A percentile compares a stretch with the other conserved stretches of the same genome.
phyloP scores from a whole-genome alignment of 37 sponge, comb jelly and placozoan species.

The Ianthella basta region DNA sequence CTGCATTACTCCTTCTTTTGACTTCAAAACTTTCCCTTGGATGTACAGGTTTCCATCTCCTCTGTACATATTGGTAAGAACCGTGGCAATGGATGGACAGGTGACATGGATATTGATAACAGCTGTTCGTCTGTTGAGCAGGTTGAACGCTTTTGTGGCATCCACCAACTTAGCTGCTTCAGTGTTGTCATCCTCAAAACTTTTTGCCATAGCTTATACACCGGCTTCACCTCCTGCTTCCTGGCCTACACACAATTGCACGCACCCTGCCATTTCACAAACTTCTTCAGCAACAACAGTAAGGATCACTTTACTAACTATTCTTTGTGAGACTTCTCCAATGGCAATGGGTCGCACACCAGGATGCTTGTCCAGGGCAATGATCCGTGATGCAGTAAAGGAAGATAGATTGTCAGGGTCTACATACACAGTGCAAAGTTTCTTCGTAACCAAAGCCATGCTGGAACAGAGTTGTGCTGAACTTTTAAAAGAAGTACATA shows the following conservation, averaged over 20 bases:
- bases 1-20: neutral
- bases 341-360: slow-evolving; percentile 8
- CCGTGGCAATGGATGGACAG: neutral
- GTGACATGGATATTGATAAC: neutral
- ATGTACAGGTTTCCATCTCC: neutral
- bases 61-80: slow-evolving; percentile 8
- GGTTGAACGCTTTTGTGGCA: slow-evolving; percentile 2
- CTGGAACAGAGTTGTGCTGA: neutral
- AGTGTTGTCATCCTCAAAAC: neutral
- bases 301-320: neutral
- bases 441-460: neutral
- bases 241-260: slow-evolving; percentile 9
- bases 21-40: neutral
- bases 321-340: slow-evolving; percentile 8
- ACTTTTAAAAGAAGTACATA: neutral
- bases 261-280: neutral
- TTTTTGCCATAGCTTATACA: neutral
- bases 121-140: neutral
- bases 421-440: neutral
- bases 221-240: slow-evolving; percentile 18
- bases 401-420: neutral
- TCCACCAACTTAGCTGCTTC: neutral
- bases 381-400: neutral
- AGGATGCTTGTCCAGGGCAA: too few species aligned
- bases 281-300: neutral